phyloP scores from a whole-genome alignment of 2,797 vertebrate genomes.

The Smutsia temminckii region DNA sequence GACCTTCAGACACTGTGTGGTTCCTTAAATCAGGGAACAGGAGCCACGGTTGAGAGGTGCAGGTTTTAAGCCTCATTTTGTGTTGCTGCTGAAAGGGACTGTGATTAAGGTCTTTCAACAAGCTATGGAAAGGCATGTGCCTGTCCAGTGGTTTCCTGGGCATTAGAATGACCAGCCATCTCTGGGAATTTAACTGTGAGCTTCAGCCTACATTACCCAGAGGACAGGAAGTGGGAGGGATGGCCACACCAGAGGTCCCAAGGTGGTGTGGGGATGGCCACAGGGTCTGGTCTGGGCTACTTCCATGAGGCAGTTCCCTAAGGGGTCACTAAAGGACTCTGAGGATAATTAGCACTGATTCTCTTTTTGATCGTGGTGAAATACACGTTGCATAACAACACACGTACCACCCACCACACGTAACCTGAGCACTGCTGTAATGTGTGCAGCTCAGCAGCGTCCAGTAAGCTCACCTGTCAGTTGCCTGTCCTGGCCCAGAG shows the following conservation, averaged over 20 bases:
- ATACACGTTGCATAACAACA: not conserved
- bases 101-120: not conserved
- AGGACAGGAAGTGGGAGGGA: not conserved
- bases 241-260: too few species aligned
- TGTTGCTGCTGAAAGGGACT: not conserved
- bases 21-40: accelerated
- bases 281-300: not conserved
- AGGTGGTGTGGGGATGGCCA: not conserved
- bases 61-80: not conserved
- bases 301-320: not conserved
- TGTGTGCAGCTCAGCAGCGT: not conserved
- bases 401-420: accelerated
- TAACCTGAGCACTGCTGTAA: accelerated
- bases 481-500: not conserved
- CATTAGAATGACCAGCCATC: accelerated
- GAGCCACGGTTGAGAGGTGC: accelerated
- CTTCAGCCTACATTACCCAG: not conserved
- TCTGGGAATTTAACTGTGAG: not conserved
- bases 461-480: accelerated
- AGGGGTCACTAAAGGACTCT: not conserved
- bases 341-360: accelerated
- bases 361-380: too few species aligned
- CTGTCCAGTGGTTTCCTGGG: not conserved
- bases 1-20: not conserved
- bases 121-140: not conserved